Conservation (phyloP, 2,113 vertebrate genomes). For the Colinus virginianus region DNA sequence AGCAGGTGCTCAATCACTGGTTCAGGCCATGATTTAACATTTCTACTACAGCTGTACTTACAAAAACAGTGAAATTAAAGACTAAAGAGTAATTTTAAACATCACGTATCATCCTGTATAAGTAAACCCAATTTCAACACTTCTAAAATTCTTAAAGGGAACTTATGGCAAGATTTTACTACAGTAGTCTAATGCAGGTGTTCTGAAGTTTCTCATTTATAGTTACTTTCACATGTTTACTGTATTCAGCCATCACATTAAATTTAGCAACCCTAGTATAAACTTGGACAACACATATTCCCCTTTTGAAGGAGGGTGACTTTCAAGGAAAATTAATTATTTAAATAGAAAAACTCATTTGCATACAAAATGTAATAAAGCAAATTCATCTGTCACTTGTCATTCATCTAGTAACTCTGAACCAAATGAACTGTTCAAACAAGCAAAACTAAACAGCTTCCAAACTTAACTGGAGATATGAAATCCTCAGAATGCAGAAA, state of each 20-base stretch:
- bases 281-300: not conserved
- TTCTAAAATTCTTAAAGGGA: not conserved
- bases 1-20: too few species aligned
- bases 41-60: too few species aligned
- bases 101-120: not conserved
- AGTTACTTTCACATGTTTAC: not conserved
- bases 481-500: not conserved
- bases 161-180: not conserved
- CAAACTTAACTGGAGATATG: not conserved
- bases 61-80: not conserved
- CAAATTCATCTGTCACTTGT: not conserved
- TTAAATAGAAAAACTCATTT: not conserved
- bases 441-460: not conserved
- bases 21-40: too few species aligned
- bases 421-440: not conserved
- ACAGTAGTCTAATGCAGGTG: not conserved
- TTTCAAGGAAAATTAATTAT: not conserved
- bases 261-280: not conserved
- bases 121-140: not conserved
- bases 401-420: slow-evolving; percentile 10
- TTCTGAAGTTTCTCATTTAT: not conserved
- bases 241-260: not conserved
- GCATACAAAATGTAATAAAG: not conserved
- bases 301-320: not conserved
- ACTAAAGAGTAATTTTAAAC: not conserved